Evolutionary conservation across 2,888 invertebrate genomes (phyloP), one percentile per base, ranked within the genome.

Genomic region (Cylindroiulus punctatus): DNA sequence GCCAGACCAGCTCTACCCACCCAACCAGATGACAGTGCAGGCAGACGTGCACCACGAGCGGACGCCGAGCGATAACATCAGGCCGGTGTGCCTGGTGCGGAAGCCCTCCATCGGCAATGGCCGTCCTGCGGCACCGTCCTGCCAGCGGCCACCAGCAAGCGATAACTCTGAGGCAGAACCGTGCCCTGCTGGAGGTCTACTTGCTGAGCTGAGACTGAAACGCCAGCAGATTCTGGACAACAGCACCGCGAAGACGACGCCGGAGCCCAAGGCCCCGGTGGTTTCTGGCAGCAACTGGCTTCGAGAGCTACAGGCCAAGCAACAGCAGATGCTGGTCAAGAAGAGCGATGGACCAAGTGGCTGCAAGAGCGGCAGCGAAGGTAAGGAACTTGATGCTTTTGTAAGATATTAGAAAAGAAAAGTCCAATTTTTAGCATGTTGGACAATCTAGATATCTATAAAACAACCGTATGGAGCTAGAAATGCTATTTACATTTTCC

Each of bases 31-130:
- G n/a, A 94, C 96, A 0, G 96, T 96, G 0, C 94, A 94, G 89
- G 96, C 96, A 0, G 96, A 96, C 92, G 95, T 96, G 65, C 96
- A 96, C 90, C 95, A 94, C 88, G 96, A 90, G 84, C 86, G 88
- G 76, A 88, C 87, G 19, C 86, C 85, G 17, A 88, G 87, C 22
- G 87, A 88, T 65, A 86, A 81, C 42, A 85, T 65, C 36, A 32
- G 65, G 65, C 85, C 85, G 1, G 85, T 85, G 14, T n/a, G 76
- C 42, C n/a, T 85, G 8, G 87, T 83, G 85, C 85, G 86, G 52
- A 57, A 52, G 86, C 83, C 57, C 36, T 52, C 83, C 19, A 47
- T 44, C 22, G 14, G 14, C 36, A 81, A 30, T 36, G 84, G 44
- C 0, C 30, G 30, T 8, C 42, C 26, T 14, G 47, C 26, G 40